These are phyloP conservation scores for Ditula angustiorana DNA, from an alignment of 2,888 invertebrate genomes.

Conservation along the genomic window DNA sequence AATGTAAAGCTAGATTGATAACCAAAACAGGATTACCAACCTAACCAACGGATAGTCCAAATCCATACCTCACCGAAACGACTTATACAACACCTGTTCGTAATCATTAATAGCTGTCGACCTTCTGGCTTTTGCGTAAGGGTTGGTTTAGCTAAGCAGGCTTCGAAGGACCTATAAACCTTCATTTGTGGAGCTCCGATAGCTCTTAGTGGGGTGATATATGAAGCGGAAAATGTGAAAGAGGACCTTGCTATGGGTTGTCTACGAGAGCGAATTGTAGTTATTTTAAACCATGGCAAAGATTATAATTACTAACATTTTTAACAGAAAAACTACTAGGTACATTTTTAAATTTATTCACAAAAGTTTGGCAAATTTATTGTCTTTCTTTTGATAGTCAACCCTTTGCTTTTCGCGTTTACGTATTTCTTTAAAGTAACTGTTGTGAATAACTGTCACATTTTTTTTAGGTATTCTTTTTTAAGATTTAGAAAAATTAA, in stretches of 20 bases:
- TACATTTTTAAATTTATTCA: too few relatives aligned
- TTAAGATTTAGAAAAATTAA: too few relatives aligned
- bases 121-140: slow-evolving; percentile 57
- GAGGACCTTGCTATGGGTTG: slow-evolving; percentile 47
- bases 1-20: slow-evolving; percentile 35
- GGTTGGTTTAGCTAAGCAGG: slow-evolving; percentile 62
- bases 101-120: slow-evolving; percentile 11
- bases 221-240: slow-evolving; percentile 69
- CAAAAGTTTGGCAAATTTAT: too few relatives aligned
- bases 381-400: too few relatives aligned
- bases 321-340: too few relatives aligned
- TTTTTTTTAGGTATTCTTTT: too few relatives aligned
- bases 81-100: slow-evolving; percentile 72
- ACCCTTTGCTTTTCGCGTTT: too few relatives aligned
- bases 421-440: too few relatives aligned
- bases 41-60: slow-evolving; percentile 23
- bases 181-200: slow-evolving; percentile 76
- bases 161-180: slow-evolving; percentile 78
- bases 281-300: background rate
- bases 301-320: too few relatives aligned
- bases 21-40: slow-evolving; percentile 33
- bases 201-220: slow-evolving; percentile 71
- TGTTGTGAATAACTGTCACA: too few relatives aligned
- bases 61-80: slow-evolving; percentile 50
- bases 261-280: background rate